Conservation (phyloP, 2,888 invertebrate species). For the Xestia sexstrigata region DNA sequence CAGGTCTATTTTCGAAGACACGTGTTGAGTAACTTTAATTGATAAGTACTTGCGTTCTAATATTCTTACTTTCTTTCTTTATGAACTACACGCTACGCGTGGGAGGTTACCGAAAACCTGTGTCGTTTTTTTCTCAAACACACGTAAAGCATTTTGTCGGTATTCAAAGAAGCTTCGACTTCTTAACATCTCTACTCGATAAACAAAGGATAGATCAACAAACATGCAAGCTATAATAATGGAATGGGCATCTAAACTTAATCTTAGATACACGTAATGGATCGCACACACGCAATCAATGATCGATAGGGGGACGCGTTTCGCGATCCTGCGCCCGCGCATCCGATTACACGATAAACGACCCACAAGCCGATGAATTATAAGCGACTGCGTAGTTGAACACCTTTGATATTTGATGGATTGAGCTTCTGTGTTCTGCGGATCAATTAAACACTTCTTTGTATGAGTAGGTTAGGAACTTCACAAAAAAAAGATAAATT, state of each 20-base stretch:
- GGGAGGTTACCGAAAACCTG: too few relatives aligned
- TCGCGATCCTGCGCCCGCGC: conserved; percentile 65
- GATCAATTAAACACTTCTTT: conserved; percentile 8
- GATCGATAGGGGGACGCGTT: conserved; percentile 64
- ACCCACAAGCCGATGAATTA: conserved; percentile 68
- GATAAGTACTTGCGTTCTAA: background rate
- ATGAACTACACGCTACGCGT: background rate
- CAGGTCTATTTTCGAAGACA: conserved; percentile 23
- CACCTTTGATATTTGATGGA: conserved; percentile 67
- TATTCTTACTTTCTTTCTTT: background rate
- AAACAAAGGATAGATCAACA: conserved; percentile 19
- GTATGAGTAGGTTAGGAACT: background rate
- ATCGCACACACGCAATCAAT: conserved; percentile 68
- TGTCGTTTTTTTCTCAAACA: background rate
- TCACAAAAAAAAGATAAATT: background rate
- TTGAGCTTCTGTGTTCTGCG: conserved; percentile 39
- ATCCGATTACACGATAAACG: conserved; percentile 69
- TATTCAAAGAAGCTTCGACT: background rate
- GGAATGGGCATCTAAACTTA: conserved; percentile 45
- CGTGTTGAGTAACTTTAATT: conserved; percentile 1
- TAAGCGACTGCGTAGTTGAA: conserved; percentile 73
- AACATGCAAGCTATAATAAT: conserved; percentile 38
- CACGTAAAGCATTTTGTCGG: background rate
- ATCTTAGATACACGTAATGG: conserved; percentile 69
- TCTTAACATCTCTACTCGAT: background rate